Evolutionary conservation across 2,888 invertebrate genomes (phyloP).

Genomic region (Seladonia tumulorum): DNA sequence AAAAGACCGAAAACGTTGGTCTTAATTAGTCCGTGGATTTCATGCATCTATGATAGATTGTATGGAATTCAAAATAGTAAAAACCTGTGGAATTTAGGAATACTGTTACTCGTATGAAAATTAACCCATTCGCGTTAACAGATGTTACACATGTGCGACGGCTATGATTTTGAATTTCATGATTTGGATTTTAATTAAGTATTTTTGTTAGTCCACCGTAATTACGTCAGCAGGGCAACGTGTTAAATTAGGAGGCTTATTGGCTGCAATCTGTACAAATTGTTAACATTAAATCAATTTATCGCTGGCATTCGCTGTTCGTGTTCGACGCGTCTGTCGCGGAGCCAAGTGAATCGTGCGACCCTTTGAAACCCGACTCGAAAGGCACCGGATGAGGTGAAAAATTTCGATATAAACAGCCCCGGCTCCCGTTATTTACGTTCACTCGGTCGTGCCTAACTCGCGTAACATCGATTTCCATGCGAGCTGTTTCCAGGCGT

Average conservation of each 20-base stretch:
- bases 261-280: neutral
- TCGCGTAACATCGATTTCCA: conserved; percentile 35
- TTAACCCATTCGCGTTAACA: too few species aligned
- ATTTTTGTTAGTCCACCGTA: neutral
- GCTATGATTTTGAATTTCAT: too few species aligned
- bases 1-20: neutral
- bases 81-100: too few species aligned
- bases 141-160: too few species aligned
- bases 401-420: conserved; percentile 27
- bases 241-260: neutral
- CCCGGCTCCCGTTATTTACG: conserved; percentile 29
- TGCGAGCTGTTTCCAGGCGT: conserved; percentile 24
- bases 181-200: too few species aligned
- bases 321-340: neutral
- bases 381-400: neutral
- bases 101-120: too few species aligned
- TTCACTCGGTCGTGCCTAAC: neutral
- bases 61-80: neutral
- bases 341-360: conserved; percentile 7
- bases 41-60: neutral
- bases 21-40: neutral
- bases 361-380: conserved; percentile 18
- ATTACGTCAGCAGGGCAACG: neutral
- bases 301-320: neutral
- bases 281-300: neutral